phyloP scores from a whole-genome alignment of 2,113 vertebrate genomes.

The Amblyopsis rosae region DNA sequence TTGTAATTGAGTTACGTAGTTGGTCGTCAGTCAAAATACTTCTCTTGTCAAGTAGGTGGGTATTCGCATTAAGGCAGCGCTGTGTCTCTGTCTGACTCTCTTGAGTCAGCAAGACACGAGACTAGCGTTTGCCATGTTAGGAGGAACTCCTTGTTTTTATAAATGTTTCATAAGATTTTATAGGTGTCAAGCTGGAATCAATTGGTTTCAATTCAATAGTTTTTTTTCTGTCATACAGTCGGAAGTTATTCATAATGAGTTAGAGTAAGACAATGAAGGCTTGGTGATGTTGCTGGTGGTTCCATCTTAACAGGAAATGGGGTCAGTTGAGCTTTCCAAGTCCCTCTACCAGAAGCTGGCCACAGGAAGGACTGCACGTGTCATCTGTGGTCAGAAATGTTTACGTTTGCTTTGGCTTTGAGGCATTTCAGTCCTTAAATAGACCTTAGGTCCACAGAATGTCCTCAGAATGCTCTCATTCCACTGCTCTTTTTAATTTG shows the following conservation, averaged over 20 bases:
- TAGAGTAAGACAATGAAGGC: neutral
- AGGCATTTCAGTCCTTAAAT: slow-evolving; percentile 66
- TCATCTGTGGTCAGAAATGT: slow-evolving; percentile 64
- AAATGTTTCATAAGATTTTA: neutral
- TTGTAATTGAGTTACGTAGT: too few species aligned
- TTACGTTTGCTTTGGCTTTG: slow-evolving; percentile 67
- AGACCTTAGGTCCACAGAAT: slow-evolving; percentile 65
- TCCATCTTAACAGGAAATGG: slow-evolving; percentile 67
- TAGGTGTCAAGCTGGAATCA: neutral
- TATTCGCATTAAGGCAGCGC: too few species aligned
- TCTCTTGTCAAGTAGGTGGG: too few species aligned
- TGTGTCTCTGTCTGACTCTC: too few species aligned
- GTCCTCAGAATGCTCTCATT: slow-evolving; percentile 53
- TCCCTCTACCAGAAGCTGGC: slow-evolving; percentile 45
- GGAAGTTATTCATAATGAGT: neutral
- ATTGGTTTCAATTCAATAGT: too few species aligned
- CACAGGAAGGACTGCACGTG: slow-evolving; percentile 67
- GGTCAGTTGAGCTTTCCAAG: slow-evolving; percentile 58
- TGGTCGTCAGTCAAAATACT: too few species aligned
- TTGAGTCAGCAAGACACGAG: too few species aligned
- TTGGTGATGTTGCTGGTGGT: slow-evolving; percentile 28
- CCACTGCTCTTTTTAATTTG: slow-evolving; percentile 44
- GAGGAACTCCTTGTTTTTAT: too few species aligned
- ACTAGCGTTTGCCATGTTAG: too few species aligned
- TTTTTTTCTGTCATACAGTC: neutral